A percentile compares a stretch with the other conserved stretches of the same genome.
Evolutionary conservation across 1,140 invertebrate species (phyloP).

Genomic region (Leptopilina boulardi): DNA sequence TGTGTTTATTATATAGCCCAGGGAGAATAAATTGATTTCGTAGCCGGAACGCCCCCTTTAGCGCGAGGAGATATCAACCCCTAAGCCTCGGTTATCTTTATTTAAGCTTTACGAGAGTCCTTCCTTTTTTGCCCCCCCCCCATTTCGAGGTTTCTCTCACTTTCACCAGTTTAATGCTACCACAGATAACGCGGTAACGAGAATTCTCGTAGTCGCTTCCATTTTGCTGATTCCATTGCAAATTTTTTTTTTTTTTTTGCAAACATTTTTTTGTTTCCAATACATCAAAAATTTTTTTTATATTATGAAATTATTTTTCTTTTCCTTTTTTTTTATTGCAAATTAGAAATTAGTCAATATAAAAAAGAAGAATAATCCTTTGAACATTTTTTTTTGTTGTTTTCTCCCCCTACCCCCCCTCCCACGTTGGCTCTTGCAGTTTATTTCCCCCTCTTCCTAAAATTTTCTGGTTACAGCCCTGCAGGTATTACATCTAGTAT

Average conservation of each 20-base stretch:
- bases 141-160: slow-evolving; percentile 34
- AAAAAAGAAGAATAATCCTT: background rate
- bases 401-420: too few relatives aligned
- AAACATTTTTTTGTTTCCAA: too few relatives aligned
- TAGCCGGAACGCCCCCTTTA: slow-evolving; percentile 74
- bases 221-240: background rate
- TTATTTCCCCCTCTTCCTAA: too few relatives aligned
- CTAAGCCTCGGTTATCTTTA: slow-evolving; percentile 76
- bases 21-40: slow-evolving; percentile 76
- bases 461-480: slow-evolving; percentile 26
- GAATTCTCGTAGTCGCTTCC: slow-evolving; percentile 15
- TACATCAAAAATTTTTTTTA: too few relatives aligned
- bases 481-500: slow-evolving; percentile 71
- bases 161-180: slow-evolving; percentile 20
- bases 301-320: too few relatives aligned
- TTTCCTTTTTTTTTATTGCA: too few relatives aligned
- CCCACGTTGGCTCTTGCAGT: too few relatives aligned
- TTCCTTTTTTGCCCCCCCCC: slow-evolving; percentile 35
- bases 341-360: background rate
- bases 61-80: slow-evolving; percentile 71
- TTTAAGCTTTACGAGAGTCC: slow-evolving; percentile 74
- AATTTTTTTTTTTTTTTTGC: too few relatives aligned
- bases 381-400: too few relatives aligned
- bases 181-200: background rate
- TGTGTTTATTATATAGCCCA: slow-evolving; percentile 51